A percentile compares a stretch with the other conserved stretches of the same genome.
Evolutionary conservation across 2,113 vertebrate species (phyloP).

Genomic region (Ovibos moschatus): DNA sequence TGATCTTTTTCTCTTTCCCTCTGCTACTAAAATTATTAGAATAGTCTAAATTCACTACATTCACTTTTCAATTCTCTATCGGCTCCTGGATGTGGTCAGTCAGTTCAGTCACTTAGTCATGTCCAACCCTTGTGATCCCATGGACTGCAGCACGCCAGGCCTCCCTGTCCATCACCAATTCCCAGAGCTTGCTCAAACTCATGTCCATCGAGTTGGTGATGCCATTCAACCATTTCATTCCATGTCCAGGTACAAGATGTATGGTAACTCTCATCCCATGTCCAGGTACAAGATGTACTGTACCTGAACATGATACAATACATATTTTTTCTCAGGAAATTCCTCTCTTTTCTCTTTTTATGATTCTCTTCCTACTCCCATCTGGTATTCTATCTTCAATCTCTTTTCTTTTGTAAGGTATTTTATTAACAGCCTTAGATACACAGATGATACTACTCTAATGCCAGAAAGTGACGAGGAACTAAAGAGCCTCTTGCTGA

Average conservation of each 20-base stretch:
- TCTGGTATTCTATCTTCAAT: not conserved
- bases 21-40: not conserved
- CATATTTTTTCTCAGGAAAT: not conserved
- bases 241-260: not conserved
- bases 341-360: not conserved
- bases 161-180: not conserved
- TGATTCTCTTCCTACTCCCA: not conserved
- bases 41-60: not conserved
- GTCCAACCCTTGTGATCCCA: not conserved
- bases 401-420: not conserved
- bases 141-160: not conserved
- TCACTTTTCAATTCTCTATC: not conserved
- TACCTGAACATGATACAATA: not conserved
- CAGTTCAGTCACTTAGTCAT: not conserved
- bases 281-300: not conserved
- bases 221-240: not conserved
- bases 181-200: not conserved
- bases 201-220: not conserved
- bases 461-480: not conserved
- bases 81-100: not conserved
- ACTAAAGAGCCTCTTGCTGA: not conserved
- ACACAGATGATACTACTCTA: not conserved
- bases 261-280: not conserved
- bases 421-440: not conserved
- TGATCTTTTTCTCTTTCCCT: not conserved